Base-by-base conservation (phyloP, 2,888 invertebrate species). In the Vesta saturnalis region DNA sequence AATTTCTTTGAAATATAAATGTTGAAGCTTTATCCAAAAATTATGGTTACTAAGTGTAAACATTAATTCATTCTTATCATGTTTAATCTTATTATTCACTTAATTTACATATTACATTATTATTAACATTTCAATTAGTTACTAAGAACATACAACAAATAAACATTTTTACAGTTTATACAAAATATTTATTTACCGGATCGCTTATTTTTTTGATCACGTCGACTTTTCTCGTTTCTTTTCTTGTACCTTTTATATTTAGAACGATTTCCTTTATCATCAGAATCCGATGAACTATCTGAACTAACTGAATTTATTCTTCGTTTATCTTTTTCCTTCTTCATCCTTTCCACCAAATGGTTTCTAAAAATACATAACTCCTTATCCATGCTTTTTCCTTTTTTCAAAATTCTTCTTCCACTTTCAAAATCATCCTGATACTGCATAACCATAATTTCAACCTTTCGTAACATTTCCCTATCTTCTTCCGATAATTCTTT, bases 371-470 rank as follows among this genome's bases (percentile, higher is more conserved):
- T 92, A 78, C 94, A 91, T 16, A 95, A 90, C 85, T 96, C 95
- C 78, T 92, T 90, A 59, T 87, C 83, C 69, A 94, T 85, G 15
- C 89, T 86, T 86, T 92, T 90, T 1, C 89, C 92, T 43, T 88
- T 80, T 72, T 92, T 90, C 5, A 91, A 79, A 47, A 87, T 87
- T 60, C 91, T 86, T 75, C 89, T 87, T 0, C 95, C 95, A 8
- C 90, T 90, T 84, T 97, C 97, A 74, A 97, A 83, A 81, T 96
- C 95, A 86, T 97, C 96, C 83, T 95, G 94, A 86, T 95, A 97
- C 80, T 94, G 92, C 86, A 96, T 88, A 60, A 94, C 94, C 85
- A 94, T 94, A 71, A 96, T 89, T 85, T 98, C 97, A 76, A 98
- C 93, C 82, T 96, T 96, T 22, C 97, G 88, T 64, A 94, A 83